A percentile compares a stretch with the other conserved stretches of the same genome.
phyloP scores from a whole-genome alignment of 2,113 vertebrate species.

The Myrmecophaga tridactyla region DNA sequence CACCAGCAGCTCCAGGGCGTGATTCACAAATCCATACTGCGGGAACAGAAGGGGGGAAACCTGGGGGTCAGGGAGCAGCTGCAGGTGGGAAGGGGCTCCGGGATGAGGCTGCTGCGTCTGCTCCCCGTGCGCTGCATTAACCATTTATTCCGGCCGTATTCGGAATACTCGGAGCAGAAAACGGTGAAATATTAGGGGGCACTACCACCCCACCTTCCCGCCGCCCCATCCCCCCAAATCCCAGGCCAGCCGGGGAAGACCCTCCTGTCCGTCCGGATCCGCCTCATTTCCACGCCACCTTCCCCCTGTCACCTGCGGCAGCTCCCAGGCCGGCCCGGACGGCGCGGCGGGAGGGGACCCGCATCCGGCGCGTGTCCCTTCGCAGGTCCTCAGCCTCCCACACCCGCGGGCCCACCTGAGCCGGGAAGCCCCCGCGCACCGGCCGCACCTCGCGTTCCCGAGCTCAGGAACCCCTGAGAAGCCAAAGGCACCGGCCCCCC shows the following conservation, averaged over 20 bases:
- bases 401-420: too few relatives aligned
- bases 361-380: neutral
- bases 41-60: conserved; percentile 3
- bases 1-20: conserved; percentile 97
- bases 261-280: neutral
- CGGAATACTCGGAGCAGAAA: neutral
- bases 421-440: neutral
- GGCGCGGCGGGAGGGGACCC: neutral
- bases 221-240: too few relatives aligned
- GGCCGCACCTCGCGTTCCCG: neutral
- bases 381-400: neutral
- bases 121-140: neutral
- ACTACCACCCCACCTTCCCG: neutral
- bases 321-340: neutral
- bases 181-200: too few relatives aligned
- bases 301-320: conserved; percentile 31
- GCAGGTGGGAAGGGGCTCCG: neutral
- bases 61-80: neutral
- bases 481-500: neutral
- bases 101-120: neutral
- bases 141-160: neutral
- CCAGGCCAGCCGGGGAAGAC: neutral
- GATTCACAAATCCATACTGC: conserved; percentile 99
- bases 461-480: neutral
- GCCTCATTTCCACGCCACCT: neutral